phyloP scores from a whole-genome alignment of 37 sponge, comb jelly and placozoan species.

The Beroe forskalii region DNA sequence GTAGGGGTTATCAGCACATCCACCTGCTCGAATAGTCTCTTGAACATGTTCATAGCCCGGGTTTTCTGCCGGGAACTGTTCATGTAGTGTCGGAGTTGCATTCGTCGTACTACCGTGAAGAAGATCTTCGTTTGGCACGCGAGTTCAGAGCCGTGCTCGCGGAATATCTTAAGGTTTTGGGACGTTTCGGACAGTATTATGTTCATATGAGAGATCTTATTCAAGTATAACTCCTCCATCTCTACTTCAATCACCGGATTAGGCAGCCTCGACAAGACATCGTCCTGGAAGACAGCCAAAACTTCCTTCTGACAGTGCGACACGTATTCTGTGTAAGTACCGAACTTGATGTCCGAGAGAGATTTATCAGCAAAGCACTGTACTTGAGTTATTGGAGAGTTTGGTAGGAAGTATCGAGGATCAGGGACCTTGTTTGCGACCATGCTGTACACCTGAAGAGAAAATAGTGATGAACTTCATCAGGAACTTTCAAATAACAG shows the following conservation, averaged over 20 bases:
- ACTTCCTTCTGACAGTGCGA: neutral
- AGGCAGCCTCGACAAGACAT: neutral
- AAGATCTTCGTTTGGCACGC: conserved; percentile 35
- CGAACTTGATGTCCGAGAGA: conserved; percentile 12
- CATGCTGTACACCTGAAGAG: neutral
- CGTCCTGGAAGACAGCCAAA: neutral
- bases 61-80: conserved; percentile 39
- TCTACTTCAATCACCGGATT: neutral
- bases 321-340: conserved; percentile 7
- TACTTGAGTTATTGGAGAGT: neutral
- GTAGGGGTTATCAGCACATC: conserved; percentile 35
- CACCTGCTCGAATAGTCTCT: neutral
- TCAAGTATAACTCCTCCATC: neutral
- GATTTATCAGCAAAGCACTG: neutral
- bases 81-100: conserved; percentile 37
- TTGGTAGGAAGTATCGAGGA: neutral
- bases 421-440: neutral
- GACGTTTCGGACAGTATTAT: conserved; percentile 28
- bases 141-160: neutral
- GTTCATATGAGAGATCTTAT: conserved; percentile 47
- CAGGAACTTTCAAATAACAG: too few relatives aligned
- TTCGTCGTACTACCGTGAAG: neutral
- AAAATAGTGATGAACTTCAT: too few relatives aligned
- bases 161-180: neutral
- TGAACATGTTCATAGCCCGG: conserved; percentile 48